Base-by-base conservation (phyloP, 2,113 vertebrate genomes). In the Bucco capensis region DNA sequence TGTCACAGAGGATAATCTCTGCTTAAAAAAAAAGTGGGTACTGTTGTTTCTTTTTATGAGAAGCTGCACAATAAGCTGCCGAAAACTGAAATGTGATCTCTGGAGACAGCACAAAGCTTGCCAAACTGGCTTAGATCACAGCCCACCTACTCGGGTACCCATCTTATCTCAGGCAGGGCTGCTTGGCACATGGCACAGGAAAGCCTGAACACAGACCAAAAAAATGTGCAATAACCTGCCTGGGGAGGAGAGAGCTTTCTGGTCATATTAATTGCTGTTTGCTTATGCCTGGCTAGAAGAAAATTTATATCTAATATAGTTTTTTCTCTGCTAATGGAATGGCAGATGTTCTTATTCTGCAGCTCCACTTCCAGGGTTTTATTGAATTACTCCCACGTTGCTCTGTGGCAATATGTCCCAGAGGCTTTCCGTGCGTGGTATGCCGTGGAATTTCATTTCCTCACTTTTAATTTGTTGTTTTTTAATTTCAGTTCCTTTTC, bases 401-500 rank as follows among this genome's bases (percentile, higher is more conserved):
- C 84, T 79, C 82, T 85, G 93, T 82, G 89, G 91, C 84, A 72
- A 16, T 30, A 58, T 56, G 44, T 91, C 93, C 89, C 78, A 67
- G 78, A 73, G 94, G 91, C 66, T 93, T 50, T 15, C 30, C 76
- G 78, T 5, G 14, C 83, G 33, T 53, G 61, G 74, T 82, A 35
- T 85, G 94, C 78, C 1, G 9, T 76, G 71, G 87, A 93, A 87
- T 94, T 95, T 93, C 7, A 95, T 94, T 95, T 92, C 87, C 91
- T 93, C 38, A 0, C 6, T 73, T 93, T 89, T 85, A 89, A 91
- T 93, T 87, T 93, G 93, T 94, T 96, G 87, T 38, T 91, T 87
- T 96, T 94, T 89, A 84, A 95, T 94, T 96, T 94, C 57, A 50
- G 62, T 87, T 88, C 46, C 8, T 78, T 93, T 93, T 86, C 71